Evolutionary conservation across 2,888 invertebrate species (phyloP).

Genomic region (Merodon equestris): DNA sequence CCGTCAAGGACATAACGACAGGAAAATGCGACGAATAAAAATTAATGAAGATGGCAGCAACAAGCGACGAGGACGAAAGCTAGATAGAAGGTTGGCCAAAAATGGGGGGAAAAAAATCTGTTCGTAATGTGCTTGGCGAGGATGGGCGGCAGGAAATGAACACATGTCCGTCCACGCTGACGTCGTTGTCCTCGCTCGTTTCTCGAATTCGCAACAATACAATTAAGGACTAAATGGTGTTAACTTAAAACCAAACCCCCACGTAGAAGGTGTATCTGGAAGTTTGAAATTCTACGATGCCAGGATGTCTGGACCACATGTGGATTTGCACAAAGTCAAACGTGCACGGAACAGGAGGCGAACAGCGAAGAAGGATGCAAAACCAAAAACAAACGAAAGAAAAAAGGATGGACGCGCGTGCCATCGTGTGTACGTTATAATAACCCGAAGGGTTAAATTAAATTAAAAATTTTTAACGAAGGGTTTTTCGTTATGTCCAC

Average conservation of each 20-base stretch:
- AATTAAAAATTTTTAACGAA: slow-evolving; percentile 67
- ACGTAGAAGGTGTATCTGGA: slow-evolving; percentile 45
- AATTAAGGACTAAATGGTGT: slow-evolving; percentile 68
- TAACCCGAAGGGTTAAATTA: slow-evolving; percentile 65
- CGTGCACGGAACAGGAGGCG: slow-evolving; percentile 3
- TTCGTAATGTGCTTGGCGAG: slow-evolving; percentile 43
- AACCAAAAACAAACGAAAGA: background rate
- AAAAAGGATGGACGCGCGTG: slow-evolving; percentile 49
- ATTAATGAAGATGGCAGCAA: slow-evolving; percentile 62
- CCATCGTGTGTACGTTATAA: slow-evolving; percentile 61
- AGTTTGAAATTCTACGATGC: slow-evolving; percentile 52
- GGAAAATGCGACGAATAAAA: slow-evolving; percentile 65
- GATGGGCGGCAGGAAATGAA: slow-evolving; percentile 34
- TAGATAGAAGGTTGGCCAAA: background rate
- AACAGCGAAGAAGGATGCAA: background rate
- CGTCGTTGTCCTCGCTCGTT: slow-evolving; percentile 37
- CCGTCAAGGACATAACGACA: slow-evolving; percentile 42
- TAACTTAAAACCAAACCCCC: slow-evolving; percentile 66
- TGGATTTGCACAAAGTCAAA: slow-evolving; percentile 5
- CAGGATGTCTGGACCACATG: too few species aligned
- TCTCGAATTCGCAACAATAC: slow-evolving; percentile 64
- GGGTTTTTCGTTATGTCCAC: slow-evolving; percentile 55
- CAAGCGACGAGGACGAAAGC: slow-evolving; percentile 45
- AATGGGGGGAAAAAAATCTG: slow-evolving; percentile 15
- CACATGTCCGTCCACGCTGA: slow-evolving; percentile 51